phyloP scores from a whole-genome alignment of 2,888 invertebrate genomes.

The Cremastinae sp. region DNA sequence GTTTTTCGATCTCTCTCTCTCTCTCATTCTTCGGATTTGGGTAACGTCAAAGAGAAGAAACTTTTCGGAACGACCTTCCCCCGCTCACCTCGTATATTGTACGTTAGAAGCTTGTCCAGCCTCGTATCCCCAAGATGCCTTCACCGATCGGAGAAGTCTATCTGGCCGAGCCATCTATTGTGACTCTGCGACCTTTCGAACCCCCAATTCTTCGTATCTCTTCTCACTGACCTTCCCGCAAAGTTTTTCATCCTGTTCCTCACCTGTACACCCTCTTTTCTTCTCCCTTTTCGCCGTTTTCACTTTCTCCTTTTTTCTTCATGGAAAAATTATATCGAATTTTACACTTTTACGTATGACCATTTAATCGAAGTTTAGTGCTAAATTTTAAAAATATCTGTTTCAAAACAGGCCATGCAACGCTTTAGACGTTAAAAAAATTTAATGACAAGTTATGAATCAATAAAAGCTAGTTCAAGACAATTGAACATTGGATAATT shows the following conservation, averaged over 20 bases:
- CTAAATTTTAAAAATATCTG: too few relatives aligned
- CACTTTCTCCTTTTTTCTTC: neutral
- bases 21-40: slow-evolving; percentile 9
- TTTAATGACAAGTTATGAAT: too few relatives aligned
- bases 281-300: slow-evolving; percentile 5
- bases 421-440: too few relatives aligned
- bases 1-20: slow-evolving; percentile 2
- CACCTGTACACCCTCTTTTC: neutral
- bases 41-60: slow-evolving; percentile 21
- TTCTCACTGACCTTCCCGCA: slow-evolving; percentile 66
- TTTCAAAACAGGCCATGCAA: too few relatives aligned
- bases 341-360: too few relatives aligned
- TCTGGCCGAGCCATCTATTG: slow-evolving; percentile 61
- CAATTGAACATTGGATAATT: too few relatives aligned
- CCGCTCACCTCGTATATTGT: slow-evolving; percentile 32
- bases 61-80: slow-evolving; percentile 59
- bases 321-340: too few relatives aligned
- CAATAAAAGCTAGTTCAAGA: too few relatives aligned
- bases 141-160: slow-evolving; percentile 19
- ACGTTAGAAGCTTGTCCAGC: slow-evolving; percentile 38
- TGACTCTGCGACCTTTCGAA: slow-evolving; percentile 47
- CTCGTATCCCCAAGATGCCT: slow-evolving; percentile 36
- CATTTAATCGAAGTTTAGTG: too few relatives aligned
- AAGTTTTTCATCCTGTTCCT: slow-evolving; percentile 2
- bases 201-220: slow-evolving; percentile 75